A percentile compares a stretch with the other conserved stretches of the same genome.
These are phyloP conservation scores for Caenorhabditis afra DNA, from an alignment of 2,888 invertebrate genomes.

Conservation along the genomic window DNA sequence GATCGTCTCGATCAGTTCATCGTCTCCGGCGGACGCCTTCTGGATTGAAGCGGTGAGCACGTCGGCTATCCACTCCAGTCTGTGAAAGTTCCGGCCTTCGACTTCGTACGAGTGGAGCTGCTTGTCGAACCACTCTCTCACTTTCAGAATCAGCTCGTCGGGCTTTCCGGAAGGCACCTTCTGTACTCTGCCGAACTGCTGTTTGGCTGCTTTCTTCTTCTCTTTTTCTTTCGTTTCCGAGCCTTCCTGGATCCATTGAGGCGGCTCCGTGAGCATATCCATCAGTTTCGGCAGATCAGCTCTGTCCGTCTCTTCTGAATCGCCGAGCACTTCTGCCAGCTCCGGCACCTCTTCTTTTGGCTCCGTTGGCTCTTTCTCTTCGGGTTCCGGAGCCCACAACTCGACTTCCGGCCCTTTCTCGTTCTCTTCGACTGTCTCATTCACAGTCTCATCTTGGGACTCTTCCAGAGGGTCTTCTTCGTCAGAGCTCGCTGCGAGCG, in stretches of 20 bases:
- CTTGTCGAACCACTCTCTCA: conserved; percentile 1
- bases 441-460: no score
- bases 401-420: no score
- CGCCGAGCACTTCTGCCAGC: no score
- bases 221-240: no score
- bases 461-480: no score
- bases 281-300: no score
- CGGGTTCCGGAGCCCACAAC: no score
- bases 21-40: neutral
- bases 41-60: neutral
- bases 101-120: neutral
- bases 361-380: no score
- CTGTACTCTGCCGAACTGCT: neutral
- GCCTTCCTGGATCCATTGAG: neutral
- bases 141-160: neutral
- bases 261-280: neutral
- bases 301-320: no score
- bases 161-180: neutral
- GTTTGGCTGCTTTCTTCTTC: neutral
- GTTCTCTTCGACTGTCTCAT: no score
- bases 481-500: no score
- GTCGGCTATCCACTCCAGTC: conserved; percentile 7
- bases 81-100: neutral
- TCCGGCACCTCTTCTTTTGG: no score
- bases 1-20: neutral